A percentile compares a stretch with the other conserved stretches of the same genome.
Conservation (phyloP, 2,113 vertebrate species). For the Nicator chloris region DNA sequence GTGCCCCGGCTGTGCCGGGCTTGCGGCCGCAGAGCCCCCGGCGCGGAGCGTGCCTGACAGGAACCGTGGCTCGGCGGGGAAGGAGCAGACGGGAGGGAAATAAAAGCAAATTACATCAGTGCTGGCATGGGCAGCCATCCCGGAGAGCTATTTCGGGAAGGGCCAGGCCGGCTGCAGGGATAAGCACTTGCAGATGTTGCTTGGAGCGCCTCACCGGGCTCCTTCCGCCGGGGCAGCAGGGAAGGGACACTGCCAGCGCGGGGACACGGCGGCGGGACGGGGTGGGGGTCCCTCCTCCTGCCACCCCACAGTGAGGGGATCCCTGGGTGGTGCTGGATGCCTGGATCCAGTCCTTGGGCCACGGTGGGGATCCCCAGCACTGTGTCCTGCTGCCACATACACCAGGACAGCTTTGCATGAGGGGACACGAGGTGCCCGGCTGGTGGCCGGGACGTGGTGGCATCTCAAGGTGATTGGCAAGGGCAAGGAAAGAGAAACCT, state of each 20-base stretch:
- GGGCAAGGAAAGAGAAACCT: constrained; percentile 45
- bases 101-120: constrained; percentile 72
- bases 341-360: rapidly evolving
- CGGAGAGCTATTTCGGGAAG: constrained; percentile 67
- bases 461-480: constrained; percentile 51
- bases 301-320: rapidly evolving
- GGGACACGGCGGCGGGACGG: neutral
- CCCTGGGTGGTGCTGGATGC: rapidly evolving
- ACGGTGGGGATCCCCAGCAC: rapidly evolving
- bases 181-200: constrained; percentile 65
- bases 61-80: neutral
- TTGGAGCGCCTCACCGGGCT: neutral
- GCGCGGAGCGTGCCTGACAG: neutral
- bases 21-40: neutral
- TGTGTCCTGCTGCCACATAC: rapidly evolving
- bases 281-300: neutral
- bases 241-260: neutral
- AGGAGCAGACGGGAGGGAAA: constrained; percentile 48
- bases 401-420: rapidly evolving
- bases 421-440: rapidly evolving
- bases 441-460: neutral
- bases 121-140: constrained; percentile 50
- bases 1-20: neutral
- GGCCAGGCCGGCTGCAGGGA: constrained; percentile 34
- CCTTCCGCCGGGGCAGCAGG: neutral